These are phyloP conservation scores for Caerostris darwini DNA, from an alignment of 1,140 invertebrate genomes.

Conservation along the genomic window DNA sequence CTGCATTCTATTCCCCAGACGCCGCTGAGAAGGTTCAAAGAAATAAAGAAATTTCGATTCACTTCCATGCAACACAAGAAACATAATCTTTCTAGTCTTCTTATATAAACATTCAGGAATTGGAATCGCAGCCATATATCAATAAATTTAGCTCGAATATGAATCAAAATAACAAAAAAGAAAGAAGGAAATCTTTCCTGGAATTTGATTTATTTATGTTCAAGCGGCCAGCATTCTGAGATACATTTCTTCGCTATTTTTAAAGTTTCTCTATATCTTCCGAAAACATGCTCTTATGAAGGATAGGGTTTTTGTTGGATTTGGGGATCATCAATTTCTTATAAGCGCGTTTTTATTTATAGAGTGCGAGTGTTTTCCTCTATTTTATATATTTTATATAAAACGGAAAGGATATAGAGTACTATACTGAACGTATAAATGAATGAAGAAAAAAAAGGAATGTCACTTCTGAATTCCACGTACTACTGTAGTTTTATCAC, in stretches of 20 bases:
- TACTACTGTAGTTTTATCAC: slow-evolving; percentile 54
- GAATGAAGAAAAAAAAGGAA: not conserved
- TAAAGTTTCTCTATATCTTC: not conserved
- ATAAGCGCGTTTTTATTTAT: slow-evolving; percentile 72
- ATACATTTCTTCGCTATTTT: slow-evolving; percentile 35
- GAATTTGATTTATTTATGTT: slow-evolving; percentile 72
- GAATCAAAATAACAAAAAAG: slow-evolving; percentile 8
- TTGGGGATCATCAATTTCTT: slow-evolving; percentile 67
- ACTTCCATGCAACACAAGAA: not conserved
- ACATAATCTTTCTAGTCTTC: not conserved
- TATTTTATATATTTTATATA: slow-evolving; percentile 72
- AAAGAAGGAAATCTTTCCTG: not conserved
- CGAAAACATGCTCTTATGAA: slow-evolving; percentile 21
- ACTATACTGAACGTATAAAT: slow-evolving; percentile 5
- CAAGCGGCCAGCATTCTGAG: slow-evolving; percentile 19
- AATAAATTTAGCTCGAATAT: slow-evolving; percentile 18
- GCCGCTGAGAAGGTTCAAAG: too few relatives aligned
- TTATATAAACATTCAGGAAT: slow-evolving; percentile 23
- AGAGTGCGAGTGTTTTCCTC: slow-evolving; percentile 50
- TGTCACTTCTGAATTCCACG: slow-evolving; percentile 49
- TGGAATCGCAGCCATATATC: slow-evolving; percentile 25
- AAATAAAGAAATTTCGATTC: too few relatives aligned
- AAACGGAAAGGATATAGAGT: not conserved
- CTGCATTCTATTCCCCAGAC: too few relatives aligned
- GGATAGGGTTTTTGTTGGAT: slow-evolving; percentile 54